These are phyloP conservation scores for Lordiphosa fenestrarum DNA, from an alignment of 2,888 invertebrate species.

Conservation along the genomic window DNA sequence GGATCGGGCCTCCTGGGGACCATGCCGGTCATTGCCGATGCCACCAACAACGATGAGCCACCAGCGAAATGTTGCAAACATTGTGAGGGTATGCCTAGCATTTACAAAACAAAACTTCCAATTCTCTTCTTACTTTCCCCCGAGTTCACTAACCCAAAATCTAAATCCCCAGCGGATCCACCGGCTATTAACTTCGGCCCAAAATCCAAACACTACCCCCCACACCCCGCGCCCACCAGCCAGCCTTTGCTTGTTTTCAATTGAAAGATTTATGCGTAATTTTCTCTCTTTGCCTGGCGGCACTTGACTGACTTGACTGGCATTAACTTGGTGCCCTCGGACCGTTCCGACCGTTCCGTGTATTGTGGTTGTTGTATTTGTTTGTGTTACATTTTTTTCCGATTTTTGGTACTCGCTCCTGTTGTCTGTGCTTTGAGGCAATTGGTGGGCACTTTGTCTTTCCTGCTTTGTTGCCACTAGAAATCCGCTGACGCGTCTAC, in stretches of 20 bases:
- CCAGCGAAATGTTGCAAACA: slow-evolving; percentile 95
- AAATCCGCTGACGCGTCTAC: slow-evolving; percentile 69
- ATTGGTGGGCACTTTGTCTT: slow-evolving; percentile 61
- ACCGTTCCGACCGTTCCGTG: slow-evolving; percentile 15
- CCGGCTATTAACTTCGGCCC: slow-evolving; percentile 55
- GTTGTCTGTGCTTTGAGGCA: slow-evolving; percentile 19
- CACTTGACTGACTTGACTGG: slow-evolving; percentile 60
- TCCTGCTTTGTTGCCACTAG: slow-evolving; percentile 50
- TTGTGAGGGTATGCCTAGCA: slow-evolving; percentile 88
- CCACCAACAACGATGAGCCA: slow-evolving; percentile 84
- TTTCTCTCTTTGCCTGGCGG: slow-evolving; percentile 26
- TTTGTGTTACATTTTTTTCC: slow-evolving; percentile 53
- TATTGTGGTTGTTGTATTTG: slow-evolving; percentile 31
- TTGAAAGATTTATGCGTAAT: slow-evolving; percentile 76
- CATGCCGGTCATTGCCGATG: slow-evolving; percentile 85
- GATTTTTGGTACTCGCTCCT: slow-evolving; percentile 17
- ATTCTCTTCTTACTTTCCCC: slow-evolving; percentile 8
- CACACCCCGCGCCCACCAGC: not conserved
- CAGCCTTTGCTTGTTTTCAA: slow-evolving; percentile 38
- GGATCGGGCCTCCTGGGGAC: slow-evolving; percentile 71
- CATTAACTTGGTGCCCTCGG: slow-evolving; percentile 51
- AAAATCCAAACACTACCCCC: slow-evolving; percentile 52
- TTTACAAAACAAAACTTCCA: slow-evolving; percentile 34
- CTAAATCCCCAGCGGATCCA: slow-evolving; percentile 28
- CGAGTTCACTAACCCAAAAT: slow-evolving; percentile 65